Base-by-base conservation (phyloP, 2,113 vertebrate species). In the Myotis yumanensis region DNA sequence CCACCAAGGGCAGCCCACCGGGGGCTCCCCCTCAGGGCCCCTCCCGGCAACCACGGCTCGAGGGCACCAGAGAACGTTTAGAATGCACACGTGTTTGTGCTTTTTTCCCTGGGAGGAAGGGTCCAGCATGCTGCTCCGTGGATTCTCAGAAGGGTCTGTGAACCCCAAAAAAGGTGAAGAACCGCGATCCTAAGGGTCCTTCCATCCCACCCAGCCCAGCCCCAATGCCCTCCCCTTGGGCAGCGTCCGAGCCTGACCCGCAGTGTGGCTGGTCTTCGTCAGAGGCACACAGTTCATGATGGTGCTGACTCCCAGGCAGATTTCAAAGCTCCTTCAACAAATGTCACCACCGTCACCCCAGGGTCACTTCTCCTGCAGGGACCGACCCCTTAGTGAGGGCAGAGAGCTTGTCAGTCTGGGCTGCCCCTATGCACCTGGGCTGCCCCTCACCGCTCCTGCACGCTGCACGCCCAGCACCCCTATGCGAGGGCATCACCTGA, bases 291-390 rank as follows among this genome's bases (percentile, higher is more conserved):
- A 2, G 37, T 14, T 30, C 22, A 66, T 10, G 25, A 5, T 0
- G 16, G 0, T 15, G 35, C 23, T 59, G 6, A 66, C 59, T 12
- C 0, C 0, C 3, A 18, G 79, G 32, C 51, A 32, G 68, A 16
- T 5, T 1, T 35, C 20, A 62, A 23, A 68, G 54, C n/a, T 68
- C n/a, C 83, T 35, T 48, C 72, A 16, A 11, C 73, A 32, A 51
- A 69, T 3, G 2, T 46, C 23, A 2, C 23, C 23, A 7, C 40
- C 12, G 0, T 25, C 32, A 48, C 20, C 52, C 15, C 18, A 0
- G 18, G 12, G 14, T 8, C 40, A 11, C 12, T 12, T 68, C 43
- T 82, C 59, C 64, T 57, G 6, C 11, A 10, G 51, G 22, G 23
- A 5, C 25, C 18, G 2, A 17, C 25, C 43, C n/a, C 25, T 32